These are phyloP conservation scores for Diceros bicornis DNA, from an alignment of 2,797 vertebrate species.

Conservation along the genomic window DNA sequence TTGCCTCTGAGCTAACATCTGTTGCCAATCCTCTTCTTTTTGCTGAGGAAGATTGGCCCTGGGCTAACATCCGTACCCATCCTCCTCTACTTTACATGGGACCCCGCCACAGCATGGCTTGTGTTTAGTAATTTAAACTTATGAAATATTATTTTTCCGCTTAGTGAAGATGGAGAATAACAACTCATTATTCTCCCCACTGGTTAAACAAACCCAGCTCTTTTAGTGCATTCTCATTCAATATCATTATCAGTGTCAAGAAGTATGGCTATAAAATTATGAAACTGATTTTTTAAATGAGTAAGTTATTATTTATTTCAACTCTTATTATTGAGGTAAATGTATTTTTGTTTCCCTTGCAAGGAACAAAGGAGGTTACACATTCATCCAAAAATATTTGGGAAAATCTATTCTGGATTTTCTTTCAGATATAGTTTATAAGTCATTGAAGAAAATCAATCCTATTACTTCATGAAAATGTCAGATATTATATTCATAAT, in stretches of 20 bases:
- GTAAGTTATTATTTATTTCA: neutral
- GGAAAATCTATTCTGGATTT: neutral
- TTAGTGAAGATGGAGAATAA: neutral
- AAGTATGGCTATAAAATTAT: neutral
- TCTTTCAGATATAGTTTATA: neutral
- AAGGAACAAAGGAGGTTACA: neutral
- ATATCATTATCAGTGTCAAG: neutral
- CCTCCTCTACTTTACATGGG: too few relatives aligned
- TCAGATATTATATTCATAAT: neutral
- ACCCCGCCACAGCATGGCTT: too few relatives aligned
- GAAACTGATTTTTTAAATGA: neutral
- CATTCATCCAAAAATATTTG: neutral
- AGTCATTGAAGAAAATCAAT: neutral
- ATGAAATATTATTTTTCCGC: neutral
- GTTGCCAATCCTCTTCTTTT: too few relatives aligned
- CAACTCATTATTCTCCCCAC: neutral
- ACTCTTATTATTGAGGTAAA: neutral
- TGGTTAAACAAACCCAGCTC: neutral
- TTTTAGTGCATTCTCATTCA: neutral
- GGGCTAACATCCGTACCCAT: too few relatives aligned
- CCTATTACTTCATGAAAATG: conserved; percentile 3
- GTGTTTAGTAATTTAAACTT: neutral
- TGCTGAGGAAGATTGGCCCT: too few relatives aligned
- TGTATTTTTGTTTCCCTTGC: neutral
- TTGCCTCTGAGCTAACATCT: too few relatives aligned